Evolutionary conservation across 1,140 invertebrate species (phyloP).

Genomic region (Dinothrombium tinctorium): DNA sequence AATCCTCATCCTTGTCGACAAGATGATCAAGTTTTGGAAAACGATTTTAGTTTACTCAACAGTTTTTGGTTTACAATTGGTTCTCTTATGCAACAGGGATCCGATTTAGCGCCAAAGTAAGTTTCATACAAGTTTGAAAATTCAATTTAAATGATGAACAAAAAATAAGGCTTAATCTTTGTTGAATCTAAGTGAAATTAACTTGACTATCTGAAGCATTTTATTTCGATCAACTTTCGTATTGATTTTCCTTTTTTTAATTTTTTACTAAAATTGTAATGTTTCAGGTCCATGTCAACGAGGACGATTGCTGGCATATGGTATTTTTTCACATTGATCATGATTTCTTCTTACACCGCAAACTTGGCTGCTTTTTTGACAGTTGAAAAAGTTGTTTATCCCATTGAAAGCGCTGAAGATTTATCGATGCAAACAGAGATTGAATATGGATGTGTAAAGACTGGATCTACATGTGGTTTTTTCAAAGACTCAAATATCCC

Average conservation of each 20-base stretch:
- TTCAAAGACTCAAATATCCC: slow-evolving; percentile 60
- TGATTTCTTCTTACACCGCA: slow-evolving; percentile 32
- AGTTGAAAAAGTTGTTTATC: slow-evolving; percentile 28
- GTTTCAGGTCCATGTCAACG: slow-evolving; percentile 21
- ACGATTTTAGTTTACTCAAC: slow-evolving; percentile 43
- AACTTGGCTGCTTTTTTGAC: slow-evolving; percentile 33
- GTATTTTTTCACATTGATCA: slow-evolving; percentile 33
- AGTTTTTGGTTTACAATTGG: slow-evolving; percentile 56
- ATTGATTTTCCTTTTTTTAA: not conserved
- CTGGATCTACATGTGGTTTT: slow-evolving; percentile 24
- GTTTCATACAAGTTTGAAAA: slow-evolving; percentile 24
- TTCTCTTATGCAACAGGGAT: slow-evolving; percentile 81
- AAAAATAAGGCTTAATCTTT: too few species aligned
- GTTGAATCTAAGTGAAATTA: too few species aligned
- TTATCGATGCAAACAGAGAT: slow-evolving; percentile 28
- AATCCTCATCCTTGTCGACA: slow-evolving; percentile 44
- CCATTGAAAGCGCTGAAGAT: slow-evolving; percentile 30
- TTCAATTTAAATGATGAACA: too few species aligned
- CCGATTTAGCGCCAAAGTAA: slow-evolving; percentile 34
- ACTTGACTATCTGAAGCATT: slow-evolving; percentile 21
- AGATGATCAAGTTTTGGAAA: slow-evolving; percentile 48
- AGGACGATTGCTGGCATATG: slow-evolving; percentile 23
- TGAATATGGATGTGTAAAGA: slow-evolving; percentile 26
- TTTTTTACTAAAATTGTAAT: not conserved
- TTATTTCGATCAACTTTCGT: not conserved